phyloP scores from a whole-genome alignment of 2,888 invertebrate species.

The Sylvicola cinctus region DNA sequence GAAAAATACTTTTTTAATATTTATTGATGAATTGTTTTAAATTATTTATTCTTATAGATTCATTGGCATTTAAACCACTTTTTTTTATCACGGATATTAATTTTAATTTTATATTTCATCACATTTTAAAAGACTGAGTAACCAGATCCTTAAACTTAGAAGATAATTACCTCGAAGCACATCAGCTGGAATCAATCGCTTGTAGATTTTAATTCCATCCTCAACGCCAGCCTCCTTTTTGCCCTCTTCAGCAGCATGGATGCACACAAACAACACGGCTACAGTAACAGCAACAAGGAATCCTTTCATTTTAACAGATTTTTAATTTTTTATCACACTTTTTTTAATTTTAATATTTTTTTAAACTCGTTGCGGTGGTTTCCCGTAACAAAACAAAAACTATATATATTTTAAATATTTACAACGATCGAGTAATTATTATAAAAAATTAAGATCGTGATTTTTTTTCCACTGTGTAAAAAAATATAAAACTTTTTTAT shows the following conservation, averaged over 20 bases:
- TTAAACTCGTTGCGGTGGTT: constrained; percentile 2
- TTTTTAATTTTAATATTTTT: constrained; percentile 4
- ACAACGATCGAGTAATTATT: constrained; percentile 1
- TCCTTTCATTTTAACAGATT: constrained; percentile 10
- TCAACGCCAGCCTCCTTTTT: constrained; percentile 20
- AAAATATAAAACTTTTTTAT: background rate
- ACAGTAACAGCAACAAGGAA: constrained; percentile 10
- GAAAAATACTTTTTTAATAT: too few species aligned
- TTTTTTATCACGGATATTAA: too few species aligned
- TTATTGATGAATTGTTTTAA: too few species aligned
- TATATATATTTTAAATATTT: too few species aligned
- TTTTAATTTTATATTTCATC: too few species aligned
- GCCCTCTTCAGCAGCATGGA: constrained; percentile 20
- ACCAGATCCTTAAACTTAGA: too few species aligned
- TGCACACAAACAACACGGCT: constrained; percentile 3
- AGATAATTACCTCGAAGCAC: constrained; percentile 61
- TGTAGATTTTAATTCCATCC: constrained; percentile 47
- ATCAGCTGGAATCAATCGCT: constrained; percentile 71
- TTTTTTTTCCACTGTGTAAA: background rate
- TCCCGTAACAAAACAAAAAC: too few species aligned
- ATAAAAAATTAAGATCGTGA: background rate
- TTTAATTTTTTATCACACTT: constrained; percentile 1
- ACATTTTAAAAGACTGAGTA: too few species aligned
- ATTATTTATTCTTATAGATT: too few species aligned
- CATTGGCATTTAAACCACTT: too few species aligned